These are phyloP conservation scores for Mercenaria mercenaria DNA, from an alignment of 1,140 invertebrate species.

Conservation along the genomic window DNA sequence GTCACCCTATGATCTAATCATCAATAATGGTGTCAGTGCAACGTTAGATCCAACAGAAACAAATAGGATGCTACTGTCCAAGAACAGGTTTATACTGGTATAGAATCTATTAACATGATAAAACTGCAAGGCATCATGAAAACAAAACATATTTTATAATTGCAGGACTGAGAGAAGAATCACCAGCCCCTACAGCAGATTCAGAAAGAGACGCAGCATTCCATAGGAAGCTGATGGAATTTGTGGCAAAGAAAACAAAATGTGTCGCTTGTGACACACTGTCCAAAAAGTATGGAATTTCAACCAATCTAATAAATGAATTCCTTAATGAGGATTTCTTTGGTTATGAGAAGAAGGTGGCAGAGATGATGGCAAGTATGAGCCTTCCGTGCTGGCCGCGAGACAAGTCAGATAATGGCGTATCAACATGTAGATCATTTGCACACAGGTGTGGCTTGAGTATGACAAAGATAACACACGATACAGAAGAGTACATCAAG, in stretches of 20 bases:
- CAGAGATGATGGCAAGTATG: not conserved
- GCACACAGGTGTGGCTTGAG: not conserved
- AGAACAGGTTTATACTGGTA: no score
- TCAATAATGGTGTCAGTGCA: no score
- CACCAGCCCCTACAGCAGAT: not conserved
- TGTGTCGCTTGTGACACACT: not conserved
- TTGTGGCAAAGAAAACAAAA: slow-evolving; percentile 12
- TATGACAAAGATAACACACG: not conserved
- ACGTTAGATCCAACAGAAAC: no score
- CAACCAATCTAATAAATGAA: not conserved
- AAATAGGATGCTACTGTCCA: no score
- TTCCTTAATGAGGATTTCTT: slow-evolving; percentile 13
- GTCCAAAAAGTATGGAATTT: not conserved
- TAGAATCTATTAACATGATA: no score
- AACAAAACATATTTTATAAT: no score
- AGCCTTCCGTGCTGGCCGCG: not conserved
- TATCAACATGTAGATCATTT: not conserved
- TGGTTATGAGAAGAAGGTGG: not conserved
- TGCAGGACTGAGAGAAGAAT: not conserved
- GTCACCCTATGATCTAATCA: no score
- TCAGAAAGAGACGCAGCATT: not conserved
- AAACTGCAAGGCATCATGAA: no score
- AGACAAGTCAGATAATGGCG: not conserved
- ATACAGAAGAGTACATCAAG: slow-evolving; percentile 11
- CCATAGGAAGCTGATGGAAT: not conserved